phyloP scores from a whole-genome alignment of 2,888 invertebrate species.

The Choreutis nemorana region DNA sequence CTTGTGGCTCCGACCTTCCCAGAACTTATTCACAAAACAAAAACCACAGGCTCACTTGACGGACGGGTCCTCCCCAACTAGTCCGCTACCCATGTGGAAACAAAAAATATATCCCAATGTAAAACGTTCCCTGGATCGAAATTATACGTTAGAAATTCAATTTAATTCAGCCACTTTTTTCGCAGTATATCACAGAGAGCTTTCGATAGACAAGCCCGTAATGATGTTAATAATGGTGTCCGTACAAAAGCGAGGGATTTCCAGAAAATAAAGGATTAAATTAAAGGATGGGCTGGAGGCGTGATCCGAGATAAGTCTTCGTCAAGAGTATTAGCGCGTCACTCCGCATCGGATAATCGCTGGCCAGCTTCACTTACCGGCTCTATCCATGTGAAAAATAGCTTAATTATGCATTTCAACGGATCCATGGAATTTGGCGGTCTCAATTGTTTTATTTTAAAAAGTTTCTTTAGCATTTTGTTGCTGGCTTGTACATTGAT shows the following conservation, averaged over 20 bases:
- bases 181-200: constrained; percentile 19
- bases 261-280: constrained; percentile 20
- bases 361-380: constrained; percentile 11
- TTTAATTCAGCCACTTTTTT: constrained; percentile 21
- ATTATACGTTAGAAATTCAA: constrained; percentile 16
- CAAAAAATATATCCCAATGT: too few relatives aligned
- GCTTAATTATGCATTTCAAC: too few relatives aligned
- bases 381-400: too few relatives aligned
- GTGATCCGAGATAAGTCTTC: constrained; percentile 18
- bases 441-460: too few relatives aligned
- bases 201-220: constrained; percentile 19
- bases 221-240: constrained; percentile 23
- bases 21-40: constrained; percentile 39
- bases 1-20: constrained; percentile 52
- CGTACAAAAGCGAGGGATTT: constrained; percentile 17
- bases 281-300: constrained; percentile 16
- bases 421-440: too few relatives aligned
- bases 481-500: too few relatives aligned
- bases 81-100: too few relatives aligned
- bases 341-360: constrained; percentile 11
- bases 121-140: constrained; percentile 1
- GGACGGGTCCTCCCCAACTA: constrained; percentile 29
- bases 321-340: constrained; percentile 17
- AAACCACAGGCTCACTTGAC: constrained; percentile 27
- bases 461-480: too few relatives aligned